Percentiles rank a stretch among this genome's conserved stretches.
Evolutionary conservation across 1,140 invertebrate species (phyloP).

Genomic region (Leptinotarsa lineolata): DNA sequence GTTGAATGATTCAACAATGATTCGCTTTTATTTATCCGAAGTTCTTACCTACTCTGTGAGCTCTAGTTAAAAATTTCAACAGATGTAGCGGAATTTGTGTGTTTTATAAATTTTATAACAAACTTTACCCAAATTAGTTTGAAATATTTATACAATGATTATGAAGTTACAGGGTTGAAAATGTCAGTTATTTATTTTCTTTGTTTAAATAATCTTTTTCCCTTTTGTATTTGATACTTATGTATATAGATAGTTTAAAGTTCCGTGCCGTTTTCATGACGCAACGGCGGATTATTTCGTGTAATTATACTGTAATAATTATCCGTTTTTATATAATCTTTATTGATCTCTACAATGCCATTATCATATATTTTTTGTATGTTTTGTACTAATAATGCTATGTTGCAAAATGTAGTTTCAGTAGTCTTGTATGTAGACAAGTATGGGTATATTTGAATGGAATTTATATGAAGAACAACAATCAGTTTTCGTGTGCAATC

Average conservation of each 20-base stretch:
- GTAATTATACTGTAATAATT: slow-evolving; percentile 33
- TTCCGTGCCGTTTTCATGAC: background rate
- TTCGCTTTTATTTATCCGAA: too few species aligned
- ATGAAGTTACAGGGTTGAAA: slow-evolving; percentile 42
- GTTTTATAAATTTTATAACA: slow-evolving; percentile 49
- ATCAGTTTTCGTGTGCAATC: slow-evolving; percentile 24
- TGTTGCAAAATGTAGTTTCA: slow-evolving; percentile 15
- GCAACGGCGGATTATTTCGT: slow-evolving; percentile 12
- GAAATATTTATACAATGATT: slow-evolving; percentile 35
- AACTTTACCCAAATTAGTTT: slow-evolving; percentile 40
- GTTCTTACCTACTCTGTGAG: background rate
- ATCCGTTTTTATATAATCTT: slow-evolving; percentile 33
- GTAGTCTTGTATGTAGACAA: slow-evolving; percentile 32
- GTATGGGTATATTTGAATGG: slow-evolving; percentile 20
- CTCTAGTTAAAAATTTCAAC: slow-evolving; percentile 39
- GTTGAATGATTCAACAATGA: too few species aligned
- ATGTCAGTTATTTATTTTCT: slow-evolving; percentile 39
- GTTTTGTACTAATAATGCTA: slow-evolving; percentile 45
- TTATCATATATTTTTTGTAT: slow-evolving; percentile 46
- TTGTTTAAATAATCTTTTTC: slow-evolving; percentile 30
- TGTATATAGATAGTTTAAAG: slow-evolving; percentile 21
- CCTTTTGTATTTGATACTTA: slow-evolving; percentile 29
- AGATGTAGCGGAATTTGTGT: slow-evolving; percentile 46
- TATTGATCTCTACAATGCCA: slow-evolving; percentile 51
- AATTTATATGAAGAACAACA: slow-evolving; percentile 17